Evolutionary conservation across 2,888 invertebrate genomes (phyloP), one percentile per base, ranked within the genome.

Genomic region (Dusona sp.): DNA sequence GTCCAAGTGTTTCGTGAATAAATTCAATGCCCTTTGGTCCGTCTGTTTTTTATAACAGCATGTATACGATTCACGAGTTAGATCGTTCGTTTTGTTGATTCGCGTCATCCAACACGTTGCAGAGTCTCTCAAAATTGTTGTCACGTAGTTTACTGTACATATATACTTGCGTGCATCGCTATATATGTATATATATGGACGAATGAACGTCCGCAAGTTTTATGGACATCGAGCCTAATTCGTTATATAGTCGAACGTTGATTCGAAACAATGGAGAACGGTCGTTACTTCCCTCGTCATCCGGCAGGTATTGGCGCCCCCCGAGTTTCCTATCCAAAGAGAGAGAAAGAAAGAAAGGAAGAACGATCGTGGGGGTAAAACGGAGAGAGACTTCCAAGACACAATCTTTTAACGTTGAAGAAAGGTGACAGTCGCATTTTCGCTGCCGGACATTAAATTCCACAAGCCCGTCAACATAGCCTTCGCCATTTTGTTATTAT

Each of bases 201-300:
- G 75, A 67, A 73, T 22, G 70, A 51, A 65, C 57, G 64, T 83
- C 57, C 54, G 51, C 70, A 42, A 81, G 57, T 19, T 86, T 93
- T 92, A 92, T 92, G 91, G 91, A 82, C 92, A 92, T 91, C 91
- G 88, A 54, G 84, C 92, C 91, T 91, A 92, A 93, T 92, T 92
- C 90, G 90, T 89, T 88, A 84, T 88, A 84, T 87, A 87, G 84
- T 81, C 86, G 83, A 87, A 73, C 88, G 89, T 38, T 22, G 54
- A 88, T 77, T 84, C 83, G 83, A 91, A 92, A 91, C 92, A 92
- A 91, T 92, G 90, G 88, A 73, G 82, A 87, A 87, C 85, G 79
- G 85, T 81, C 81, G 86, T 85, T 85, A 83, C 78, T 84, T 84
- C 79, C 77, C 83, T 79, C 79, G 80, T 86, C 85, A 85, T 85